Evolutionary conservation across 2,888 invertebrate genomes (phyloP).

Genomic region (Dolichopus griseipennis): DNA sequence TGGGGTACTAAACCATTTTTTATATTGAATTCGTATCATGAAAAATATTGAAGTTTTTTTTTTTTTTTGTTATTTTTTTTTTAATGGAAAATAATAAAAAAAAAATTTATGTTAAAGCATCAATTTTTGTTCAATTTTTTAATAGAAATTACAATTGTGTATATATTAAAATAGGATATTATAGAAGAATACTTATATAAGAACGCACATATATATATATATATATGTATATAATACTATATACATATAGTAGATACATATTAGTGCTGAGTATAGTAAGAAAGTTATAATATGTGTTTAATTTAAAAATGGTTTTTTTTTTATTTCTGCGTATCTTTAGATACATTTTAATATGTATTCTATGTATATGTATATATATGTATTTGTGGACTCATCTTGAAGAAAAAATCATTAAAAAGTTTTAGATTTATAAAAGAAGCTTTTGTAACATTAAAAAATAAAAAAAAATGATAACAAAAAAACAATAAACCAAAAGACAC

Average conservation of each 20-base stretch:
- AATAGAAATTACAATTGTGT: background rate
- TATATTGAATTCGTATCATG: background rate
- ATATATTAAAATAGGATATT: background rate
- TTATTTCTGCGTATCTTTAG: too few species aligned
- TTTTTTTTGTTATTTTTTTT: background rate
- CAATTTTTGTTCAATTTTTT: conserved; percentile 6
- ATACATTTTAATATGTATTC: background rate
- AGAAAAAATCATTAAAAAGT: background rate
- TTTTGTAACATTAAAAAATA: conserved; percentile 1
- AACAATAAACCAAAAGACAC: too few species aligned
- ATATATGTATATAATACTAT: too few species aligned
- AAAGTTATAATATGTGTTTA: too few species aligned
- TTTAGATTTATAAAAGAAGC: conserved; percentile 2
- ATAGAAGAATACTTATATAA: background rate
- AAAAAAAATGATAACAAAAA: too few species aligned
- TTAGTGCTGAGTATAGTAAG: too few species aligned
- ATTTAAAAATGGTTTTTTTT: too few species aligned
- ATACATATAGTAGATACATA: background rate
- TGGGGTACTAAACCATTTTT: background rate
- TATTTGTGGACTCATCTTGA: background rate
- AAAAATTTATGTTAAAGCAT: conserved; percentile 2
- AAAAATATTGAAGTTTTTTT: background rate
- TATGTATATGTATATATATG: background rate
- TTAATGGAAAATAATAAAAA: conserved; percentile 6
- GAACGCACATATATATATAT: background rate